Evolutionary conservation across 2,888 invertebrate genomes (phyloP).

Genomic region (Octonoba sinensis): DNA sequence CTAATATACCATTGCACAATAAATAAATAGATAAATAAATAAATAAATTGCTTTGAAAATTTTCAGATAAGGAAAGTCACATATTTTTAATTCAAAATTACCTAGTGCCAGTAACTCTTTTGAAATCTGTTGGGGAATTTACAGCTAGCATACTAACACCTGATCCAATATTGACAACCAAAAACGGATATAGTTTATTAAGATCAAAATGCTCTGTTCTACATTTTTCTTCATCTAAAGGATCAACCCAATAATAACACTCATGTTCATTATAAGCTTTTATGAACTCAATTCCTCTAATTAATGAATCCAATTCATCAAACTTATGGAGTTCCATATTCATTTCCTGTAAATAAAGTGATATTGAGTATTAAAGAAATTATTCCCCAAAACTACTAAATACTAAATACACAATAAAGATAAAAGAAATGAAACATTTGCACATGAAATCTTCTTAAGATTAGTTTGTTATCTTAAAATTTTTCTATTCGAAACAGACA

Average conservation of each 20-base stretch:
- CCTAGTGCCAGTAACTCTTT: constrained; percentile 96
- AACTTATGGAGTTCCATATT: constrained; percentile 93
- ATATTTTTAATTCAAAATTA: constrained; percentile 70
- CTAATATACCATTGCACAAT: too few species aligned
- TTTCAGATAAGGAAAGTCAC: background rate
- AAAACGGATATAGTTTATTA: constrained; percentile 78
- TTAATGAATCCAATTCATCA: constrained; percentile 95
- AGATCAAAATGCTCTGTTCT: constrained; percentile 77
- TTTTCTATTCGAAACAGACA: too few species aligned
- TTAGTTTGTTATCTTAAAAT: too few species aligned
- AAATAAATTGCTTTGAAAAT: too few species aligned
- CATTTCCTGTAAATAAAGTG: constrained; percentile 79
- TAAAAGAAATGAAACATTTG: too few species aligned
- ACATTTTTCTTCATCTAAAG: constrained; percentile 80
- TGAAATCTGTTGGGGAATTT: constrained; percentile 85
- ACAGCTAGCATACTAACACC: constrained; percentile 96
- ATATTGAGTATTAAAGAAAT: background rate
- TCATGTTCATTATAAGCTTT: constrained; percentile 89
- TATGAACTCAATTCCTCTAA: constrained; percentile 93
- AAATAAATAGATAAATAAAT: too few species aligned
- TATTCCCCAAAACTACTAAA: background rate
- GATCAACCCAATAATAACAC: constrained; percentile 93
- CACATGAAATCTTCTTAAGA: too few species aligned
- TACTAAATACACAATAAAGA: background rate
- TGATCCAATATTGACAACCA: constrained; percentile 94